Base-by-base conservation (phyloP, 2,888 invertebrate genomes). In the Drosophila colorata region DNA sequence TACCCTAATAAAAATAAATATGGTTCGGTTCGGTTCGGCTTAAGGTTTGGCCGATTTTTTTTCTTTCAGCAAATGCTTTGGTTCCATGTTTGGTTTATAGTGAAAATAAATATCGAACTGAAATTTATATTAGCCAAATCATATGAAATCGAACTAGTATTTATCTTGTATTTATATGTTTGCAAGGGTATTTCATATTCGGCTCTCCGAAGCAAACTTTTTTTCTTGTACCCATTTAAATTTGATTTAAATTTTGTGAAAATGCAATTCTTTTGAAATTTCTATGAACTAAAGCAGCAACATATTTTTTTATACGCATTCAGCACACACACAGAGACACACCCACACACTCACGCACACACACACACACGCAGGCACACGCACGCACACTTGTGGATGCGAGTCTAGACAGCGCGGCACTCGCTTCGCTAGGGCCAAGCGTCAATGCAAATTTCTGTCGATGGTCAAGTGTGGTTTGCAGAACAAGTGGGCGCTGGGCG, bases 391-490 rank as follows among this genome's bases (percentile, higher is more conserved):
- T 49, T 37, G 38, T 37, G 20, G 20, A 49, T 58, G 5, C 6
- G 20, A 31, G 66, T 67, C 67, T 67, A 67, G 67, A 67, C 67
- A 43, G 35, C 48, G 48, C n/a, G 51, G 11, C n/a, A 16, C 11
- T 28, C 11, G 5, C 11, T 3, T 6, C 11, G 28, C 40, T 47
- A 16, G 16, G 18, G 14, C 38, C 38, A 35, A 5, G 57, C 63
- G 33, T 43, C 68, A 51, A 71, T 57, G 57, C 53, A 53, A 57
- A 49, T 53, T 53, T 64, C 56, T 56, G 55, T 53, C 56, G 60
- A 58, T 60, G 82, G 82, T 79, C 79, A 82, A 78, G 46, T 65
- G 74, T 48, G 57, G 33, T 44, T 75, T 38, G 28, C 43, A 51
- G 57, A 35, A 51, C 25, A 18, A 31, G 31, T 53, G 41, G 33